These are phyloP conservation scores for Tiliqua scincoides DNA, from an alignment of 2,113 vertebrate species.

Conservation along the genomic window DNA sequence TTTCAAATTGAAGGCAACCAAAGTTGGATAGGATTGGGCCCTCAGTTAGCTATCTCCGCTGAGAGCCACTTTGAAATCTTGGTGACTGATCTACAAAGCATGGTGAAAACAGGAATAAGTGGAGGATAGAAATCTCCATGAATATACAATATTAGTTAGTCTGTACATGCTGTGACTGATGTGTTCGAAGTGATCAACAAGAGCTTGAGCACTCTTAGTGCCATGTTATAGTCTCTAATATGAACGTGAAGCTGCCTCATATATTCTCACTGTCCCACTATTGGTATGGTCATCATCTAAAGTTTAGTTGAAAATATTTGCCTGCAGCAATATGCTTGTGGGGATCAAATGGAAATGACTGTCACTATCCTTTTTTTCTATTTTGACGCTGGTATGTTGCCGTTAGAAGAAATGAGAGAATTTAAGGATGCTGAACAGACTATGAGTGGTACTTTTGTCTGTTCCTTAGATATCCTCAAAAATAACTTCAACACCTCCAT, in stretches of 20 bases:
- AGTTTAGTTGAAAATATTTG: background rate
- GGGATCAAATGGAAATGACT: background rate
- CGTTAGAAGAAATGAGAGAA: background rate
- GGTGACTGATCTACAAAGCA: background rate
- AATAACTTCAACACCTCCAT: background rate
- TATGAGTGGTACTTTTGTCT: background rate
- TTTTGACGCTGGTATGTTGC: background rate
- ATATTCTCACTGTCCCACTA: too few relatives aligned
- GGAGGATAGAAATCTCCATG: background rate
- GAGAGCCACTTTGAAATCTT: background rate
- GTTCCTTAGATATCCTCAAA: background rate
- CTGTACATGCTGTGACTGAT: background rate
- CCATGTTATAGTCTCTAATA: background rate
- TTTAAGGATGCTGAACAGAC: background rate
- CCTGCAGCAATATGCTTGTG: background rate
- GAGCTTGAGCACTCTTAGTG: background rate
- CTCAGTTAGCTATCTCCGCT: background rate
- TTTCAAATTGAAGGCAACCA: background rate
- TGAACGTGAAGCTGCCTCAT: too few relatives aligned
- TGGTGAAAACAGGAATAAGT: background rate
- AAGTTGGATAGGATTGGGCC: too few relatives aligned
- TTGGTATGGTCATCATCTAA: background rate
- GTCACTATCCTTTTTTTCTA: background rate
- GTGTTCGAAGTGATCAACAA: background rate
- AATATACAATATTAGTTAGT: background rate